phyloP scores from a whole-genome alignment of 2,888 invertebrate genomes.

The Vandiemenella viatica region DNA sequence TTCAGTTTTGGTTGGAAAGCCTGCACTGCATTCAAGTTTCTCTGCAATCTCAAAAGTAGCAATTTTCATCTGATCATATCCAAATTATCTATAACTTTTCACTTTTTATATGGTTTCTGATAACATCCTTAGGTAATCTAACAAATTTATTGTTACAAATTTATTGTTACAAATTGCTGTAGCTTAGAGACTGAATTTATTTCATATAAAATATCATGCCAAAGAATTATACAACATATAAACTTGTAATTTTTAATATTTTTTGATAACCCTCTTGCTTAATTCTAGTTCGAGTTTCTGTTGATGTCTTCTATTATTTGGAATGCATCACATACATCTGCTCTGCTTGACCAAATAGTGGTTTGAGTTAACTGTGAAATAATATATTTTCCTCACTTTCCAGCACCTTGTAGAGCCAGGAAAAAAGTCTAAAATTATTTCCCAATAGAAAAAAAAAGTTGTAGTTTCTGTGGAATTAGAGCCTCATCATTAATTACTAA shows the following conservation, averaged over 20 bases:
- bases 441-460: no score
- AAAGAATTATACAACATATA: background rate
- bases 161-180: background rate
- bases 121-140: background rate
- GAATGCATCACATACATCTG: background rate
- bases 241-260: background rate
- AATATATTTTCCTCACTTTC: no score
- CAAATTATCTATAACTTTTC: background rate
- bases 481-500: no score
- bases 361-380: no score
- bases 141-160: no score
- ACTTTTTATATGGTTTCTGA: background rate
- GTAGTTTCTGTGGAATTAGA: background rate
- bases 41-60: background rate
- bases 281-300: no score
- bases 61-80: no score
- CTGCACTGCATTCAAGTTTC: background rate
- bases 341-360: background rate
- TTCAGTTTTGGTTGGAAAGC: background rate
- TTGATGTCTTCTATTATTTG: no score
- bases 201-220: background rate
- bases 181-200: no score
- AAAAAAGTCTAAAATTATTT: no score
- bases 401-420: no score
- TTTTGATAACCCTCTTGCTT: no score